Base-by-base conservation (phyloP, 2,888 invertebrate species). In the Scaptomyza tumidula region DNA sequence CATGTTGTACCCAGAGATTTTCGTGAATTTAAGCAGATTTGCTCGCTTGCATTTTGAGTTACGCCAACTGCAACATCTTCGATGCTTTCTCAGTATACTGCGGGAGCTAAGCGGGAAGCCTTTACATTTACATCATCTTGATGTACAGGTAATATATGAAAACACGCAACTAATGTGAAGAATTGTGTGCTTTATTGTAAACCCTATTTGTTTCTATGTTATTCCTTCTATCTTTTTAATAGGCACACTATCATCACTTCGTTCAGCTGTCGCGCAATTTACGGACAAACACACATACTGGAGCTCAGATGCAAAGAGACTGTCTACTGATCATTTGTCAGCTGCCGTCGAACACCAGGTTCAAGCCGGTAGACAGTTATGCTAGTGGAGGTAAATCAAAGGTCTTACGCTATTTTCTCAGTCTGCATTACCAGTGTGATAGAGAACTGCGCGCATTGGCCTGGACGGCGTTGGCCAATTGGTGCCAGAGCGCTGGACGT, bases 221-320 rank as follows among this genome's bases (percentile, higher is more conserved):
- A 29, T 29, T 29, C 7, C 6, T 29, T 29, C 13, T 49, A 13
- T 49, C 9, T 19, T 2, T 33, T 35, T 37, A 80, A 6, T 71
- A 85, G 56, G 44, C 60, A 5, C 85, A 89, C 45, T 80, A 78
- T 19, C 88, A 90, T 6, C 89, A 89, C 7, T 88, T 90, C 33
- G 68, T 91, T 3, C 76, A 89, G 55, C 76, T 91, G n/a, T 90
- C 90, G 1, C 74, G 86, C 14, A 86, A 90, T 5, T 60, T 92
- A 27, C 90, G 89, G 58, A 90, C 91, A 2, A 86, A 87, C 35
- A 89, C 90, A 0, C 92, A 92, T 61, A 89, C 91, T 1, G 92
- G 92, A 0, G 86, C 92, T 0, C 89, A 91, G 65, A 89, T 91
- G 88, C 91, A 90, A 48, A 90, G 92, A 13, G 89, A 91, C 56